Base-by-base conservation (phyloP, 2,888 invertebrate species). In the Mellilla xanthometata region DNA sequence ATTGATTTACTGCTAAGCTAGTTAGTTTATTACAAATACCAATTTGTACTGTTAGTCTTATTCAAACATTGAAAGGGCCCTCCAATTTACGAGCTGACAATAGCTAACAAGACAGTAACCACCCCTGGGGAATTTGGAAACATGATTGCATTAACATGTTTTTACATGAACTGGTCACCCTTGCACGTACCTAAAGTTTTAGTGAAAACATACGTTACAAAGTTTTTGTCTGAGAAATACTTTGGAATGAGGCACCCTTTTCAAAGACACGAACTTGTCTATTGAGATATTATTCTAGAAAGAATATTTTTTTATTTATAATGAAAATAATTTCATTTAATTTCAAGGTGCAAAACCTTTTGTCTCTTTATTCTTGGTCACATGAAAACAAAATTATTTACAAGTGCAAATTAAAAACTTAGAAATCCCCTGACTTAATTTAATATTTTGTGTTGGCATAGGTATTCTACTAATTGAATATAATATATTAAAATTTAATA, bases 201-300 rank as follows among this genome's bases (percentile, higher is more conserved):
- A n/a, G 69, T 65, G 64, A 75, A 79, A 78, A 76, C 70, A 77
- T 78, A 72, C 76, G 84, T 77, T 76, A 75, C 77, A 77, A 77
- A 66, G 66, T 75, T 81, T 75, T 82, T 80, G 77, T 80, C 75
- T 58, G 62, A 56, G 65, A 56, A 76, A 80, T n/a, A n/a, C n/a
- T 77, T 76, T 76, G 68, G 62, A 65, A 58, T 60, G n/a, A n/a
- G 27, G 22, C 26, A 67, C 75, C 74, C 75, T 58, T 70, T 74
- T 68, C 62, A 65, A 58, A 62, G 26, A 46, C 31, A 43, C 46
- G 52, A 36, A 41, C 56, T 56, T 49, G 59, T 58, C 59, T 54
- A n/a, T n/a, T n/a, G n/a, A n/a, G n/a, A n/a, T n/a, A n/a, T n/a
- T n/a, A n/a, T n/a, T n/a, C n/a, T n/a, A n/a, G n/a, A n/a, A n/a